These are phyloP conservation scores for Sthenelais limicola DNA, from an alignment of 2,888 invertebrate species.

Conservation along the genomic window DNA sequence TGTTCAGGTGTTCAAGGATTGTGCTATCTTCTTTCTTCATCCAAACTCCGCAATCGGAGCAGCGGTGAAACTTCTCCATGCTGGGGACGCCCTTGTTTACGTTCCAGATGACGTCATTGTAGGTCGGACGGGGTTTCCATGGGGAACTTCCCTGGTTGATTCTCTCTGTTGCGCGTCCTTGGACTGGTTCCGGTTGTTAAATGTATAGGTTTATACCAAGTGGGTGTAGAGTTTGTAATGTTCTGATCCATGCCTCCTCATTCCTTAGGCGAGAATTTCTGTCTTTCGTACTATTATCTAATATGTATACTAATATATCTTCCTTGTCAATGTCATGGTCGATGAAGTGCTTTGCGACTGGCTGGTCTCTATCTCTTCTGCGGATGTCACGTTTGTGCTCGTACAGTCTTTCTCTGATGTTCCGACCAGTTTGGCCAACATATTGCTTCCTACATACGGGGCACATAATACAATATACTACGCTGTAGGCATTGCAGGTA, in stretches of 20 bases:
- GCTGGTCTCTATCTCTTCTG: neutral
- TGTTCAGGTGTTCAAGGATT: too few species aligned
- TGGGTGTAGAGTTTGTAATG: neutral
- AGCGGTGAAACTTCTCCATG: too few species aligned
- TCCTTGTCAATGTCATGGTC: neutral
- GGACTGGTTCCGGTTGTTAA: too few species aligned
- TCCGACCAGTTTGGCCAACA: neutral
- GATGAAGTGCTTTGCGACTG: neutral
- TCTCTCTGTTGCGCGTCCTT: too few species aligned
- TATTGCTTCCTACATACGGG: neutral
- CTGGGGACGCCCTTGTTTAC: too few species aligned
- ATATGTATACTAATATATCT: neutral
- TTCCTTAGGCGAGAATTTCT: neutral
- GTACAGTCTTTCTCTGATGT: neutral
- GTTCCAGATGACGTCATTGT: too few species aligned
- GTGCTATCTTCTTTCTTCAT: too few species aligned
- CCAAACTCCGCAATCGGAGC: too few species aligned
- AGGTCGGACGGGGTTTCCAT: too few species aligned
- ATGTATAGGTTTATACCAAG: neutral
- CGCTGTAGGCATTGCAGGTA: neutral
- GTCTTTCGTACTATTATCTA: neutral
- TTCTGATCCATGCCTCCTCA: conserved; percentile 1
- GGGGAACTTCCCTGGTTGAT: too few species aligned
- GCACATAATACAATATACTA: conserved; percentile 10
- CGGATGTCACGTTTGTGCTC: neutral